Percentiles rank a stretch among this genome's conserved stretches.
Conservation (phyloP, 1,140 invertebrate species). For the Capitella teleta region DNA sequence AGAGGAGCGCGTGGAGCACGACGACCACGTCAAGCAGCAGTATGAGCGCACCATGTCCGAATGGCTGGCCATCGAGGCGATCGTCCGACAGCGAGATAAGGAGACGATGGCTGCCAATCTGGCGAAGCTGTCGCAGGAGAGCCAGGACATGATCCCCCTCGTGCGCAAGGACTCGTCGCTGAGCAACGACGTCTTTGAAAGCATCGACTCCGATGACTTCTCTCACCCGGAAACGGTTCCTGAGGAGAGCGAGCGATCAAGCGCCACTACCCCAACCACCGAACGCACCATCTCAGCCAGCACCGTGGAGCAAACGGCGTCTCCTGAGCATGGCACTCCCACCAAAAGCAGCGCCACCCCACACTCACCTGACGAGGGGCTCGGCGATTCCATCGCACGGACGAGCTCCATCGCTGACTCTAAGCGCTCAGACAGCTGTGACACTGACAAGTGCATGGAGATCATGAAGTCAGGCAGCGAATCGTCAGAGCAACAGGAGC, state of each 20-base stretch:
- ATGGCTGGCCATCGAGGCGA: constrained; percentile 86
- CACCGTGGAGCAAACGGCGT: background rate
- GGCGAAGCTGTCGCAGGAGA: constrained; percentile 5
- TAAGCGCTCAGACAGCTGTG: constrained; percentile 7
- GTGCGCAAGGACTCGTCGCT: constrained; percentile 41
- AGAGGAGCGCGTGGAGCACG: constrained; percentile 57
- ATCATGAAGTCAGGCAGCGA: constrained; percentile 2
- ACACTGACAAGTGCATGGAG: constrained; percentile 1
- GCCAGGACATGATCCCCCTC: constrained; percentile 38
- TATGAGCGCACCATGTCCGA: constrained; percentile 87
- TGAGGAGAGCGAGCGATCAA: constrained; percentile 38
- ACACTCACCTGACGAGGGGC: no score
- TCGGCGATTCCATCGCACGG: constrained; percentile 9
- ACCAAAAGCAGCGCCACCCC: background rate
- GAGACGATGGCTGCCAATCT: constrained; percentile 43
- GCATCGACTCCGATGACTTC: constrained; percentile 34
- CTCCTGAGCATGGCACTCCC: background rate
- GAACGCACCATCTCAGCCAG: background rate
- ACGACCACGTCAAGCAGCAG: constrained; percentile 54
- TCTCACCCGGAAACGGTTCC: constrained; percentile 35
- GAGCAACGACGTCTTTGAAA: constrained; percentile 51
- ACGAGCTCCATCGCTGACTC: constrained; percentile 1
- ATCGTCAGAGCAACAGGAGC: constrained; percentile 1
- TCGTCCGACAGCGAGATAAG: constrained; percentile 73
- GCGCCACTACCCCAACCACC: no score